Base-by-base conservation (phyloP, 2,113 vertebrate species). In the Capra hircus region DNA sequence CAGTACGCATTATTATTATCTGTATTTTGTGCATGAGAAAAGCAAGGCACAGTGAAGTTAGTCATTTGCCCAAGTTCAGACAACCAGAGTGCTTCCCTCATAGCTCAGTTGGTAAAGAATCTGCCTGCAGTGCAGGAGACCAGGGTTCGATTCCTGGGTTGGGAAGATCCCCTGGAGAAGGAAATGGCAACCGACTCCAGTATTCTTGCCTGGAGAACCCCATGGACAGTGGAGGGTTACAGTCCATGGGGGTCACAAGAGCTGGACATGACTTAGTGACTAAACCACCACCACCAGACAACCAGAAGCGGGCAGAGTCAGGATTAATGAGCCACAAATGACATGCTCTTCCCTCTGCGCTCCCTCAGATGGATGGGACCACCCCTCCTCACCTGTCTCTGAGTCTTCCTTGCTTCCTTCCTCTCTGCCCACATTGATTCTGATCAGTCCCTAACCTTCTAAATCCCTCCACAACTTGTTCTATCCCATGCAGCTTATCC, bases 401-500 rank as follows among this genome's bases (percentile, higher is more conserved):
- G 17, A 80, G 16, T 21, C 21, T 8, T 40, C 52, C 11, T 62
- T 7, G 15, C 25, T 45, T 40, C 10, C 7, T 86, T 10, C 36
- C 43, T 60, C 4, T 14, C n/a, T 2, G 6, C 2, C 28, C 52
- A 43, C 11, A 2, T 4, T 7, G 17, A 2, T 27, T 92, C 57
- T 52, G 55, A 52, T n/a, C 33, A 53, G 84, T 17, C 23, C 77
- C 48, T 10, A 2, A 28, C 57, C 50, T 45, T 28, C 57, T 3
- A 3, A 80, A 27, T 12, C 67, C 71, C 33, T 80, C 36, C 0
- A 9, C 15, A 21, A n/a, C 17, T 60, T 30, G 0, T 10, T 4
- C 43, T 5, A 2, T 1, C 7, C 30, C 6, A 7, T 4, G 1
- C 7, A 4, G 13, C n/a, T 16, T 9, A 3, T 9, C 40, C 40